Evolutionary conservation across 2,113 vertebrate species (phyloP).

Genomic region (Typhlomys cinereus): DNA sequence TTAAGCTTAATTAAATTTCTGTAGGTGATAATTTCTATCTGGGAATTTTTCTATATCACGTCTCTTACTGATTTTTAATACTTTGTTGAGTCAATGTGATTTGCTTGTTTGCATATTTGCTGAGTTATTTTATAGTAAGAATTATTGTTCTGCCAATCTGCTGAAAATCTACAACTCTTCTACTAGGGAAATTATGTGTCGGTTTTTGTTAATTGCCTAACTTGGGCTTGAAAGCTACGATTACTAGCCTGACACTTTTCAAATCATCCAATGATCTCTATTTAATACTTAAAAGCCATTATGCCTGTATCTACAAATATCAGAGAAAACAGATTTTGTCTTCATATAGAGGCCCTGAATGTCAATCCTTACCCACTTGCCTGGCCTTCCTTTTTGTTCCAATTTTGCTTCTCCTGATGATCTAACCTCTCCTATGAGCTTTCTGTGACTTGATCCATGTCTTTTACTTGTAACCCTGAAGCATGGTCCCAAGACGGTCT

Average conservation of each 20-base stretch:
- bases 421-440: neutral
- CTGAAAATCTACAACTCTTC: neutral
- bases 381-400: neutral
- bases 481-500: neutral
- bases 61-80: neutral
- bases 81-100: neutral
- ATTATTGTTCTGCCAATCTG: neutral
- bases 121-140: neutral
- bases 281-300: neutral
- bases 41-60: neutral
- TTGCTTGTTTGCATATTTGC: neutral
- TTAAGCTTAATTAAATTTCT: constrained; percentile 1
- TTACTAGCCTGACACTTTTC: neutral
- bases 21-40: neutral
- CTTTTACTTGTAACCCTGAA: neutral
- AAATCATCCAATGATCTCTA: neutral
- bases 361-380: neutral
- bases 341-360: neutral
- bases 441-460: neutral
- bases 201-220: neutral
- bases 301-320: neutral
- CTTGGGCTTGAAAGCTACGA: neutral
- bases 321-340: neutral
- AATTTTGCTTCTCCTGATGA: neutral
- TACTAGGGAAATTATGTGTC: neutral